phyloP scores from a whole-genome alignment of 1,140 invertebrate genomes.

The Muscidifurax raptorellus region DNA sequence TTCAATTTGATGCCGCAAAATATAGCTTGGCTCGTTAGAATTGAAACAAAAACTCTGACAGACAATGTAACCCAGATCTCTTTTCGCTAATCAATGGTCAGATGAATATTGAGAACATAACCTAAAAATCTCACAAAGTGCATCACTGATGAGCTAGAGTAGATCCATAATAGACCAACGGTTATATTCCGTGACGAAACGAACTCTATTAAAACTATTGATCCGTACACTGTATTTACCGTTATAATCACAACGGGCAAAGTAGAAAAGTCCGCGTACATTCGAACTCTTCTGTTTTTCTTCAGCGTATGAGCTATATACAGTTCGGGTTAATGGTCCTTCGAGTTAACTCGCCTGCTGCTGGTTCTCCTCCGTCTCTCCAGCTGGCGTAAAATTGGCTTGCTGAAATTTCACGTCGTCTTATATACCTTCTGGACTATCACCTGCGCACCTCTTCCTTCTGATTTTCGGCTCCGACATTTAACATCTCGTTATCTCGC shows the following conservation, averaged over 20 bases:
- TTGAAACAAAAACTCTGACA: too few species aligned
- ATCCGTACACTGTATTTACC: too few species aligned
- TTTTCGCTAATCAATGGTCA: too few species aligned
- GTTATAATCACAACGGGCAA: conserved; percentile 26
- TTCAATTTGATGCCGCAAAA: background rate
- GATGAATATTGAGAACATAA: too few species aligned
- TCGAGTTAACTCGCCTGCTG: conserved; percentile 53
- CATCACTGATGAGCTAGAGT: too few species aligned
- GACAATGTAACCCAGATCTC: too few species aligned
- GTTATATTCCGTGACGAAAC: too few species aligned
- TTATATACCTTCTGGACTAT: background rate
- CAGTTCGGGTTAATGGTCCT: conserved; percentile 51
- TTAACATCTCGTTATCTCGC: background rate
- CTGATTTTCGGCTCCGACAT: background rate
- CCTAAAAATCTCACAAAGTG: too few species aligned
- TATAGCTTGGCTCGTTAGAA: background rate
- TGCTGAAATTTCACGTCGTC: conserved; percentile 43
- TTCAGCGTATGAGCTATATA: conserved; percentile 27
- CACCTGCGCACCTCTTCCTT: background rate
- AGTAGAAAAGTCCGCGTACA: conserved; percentile 37
- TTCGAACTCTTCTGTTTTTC: background rate
- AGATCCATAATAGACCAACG: too few species aligned
- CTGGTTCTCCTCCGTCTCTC: conserved; percentile 23
- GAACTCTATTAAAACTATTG: too few species aligned
- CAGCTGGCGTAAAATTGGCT: conserved; percentile 54